A percentile compares a stretch with the other conserved stretches of the same genome.
phyloP scores from a whole-genome alignment of 2,113 vertebrate species.

The Ardeotis arabs region DNA sequence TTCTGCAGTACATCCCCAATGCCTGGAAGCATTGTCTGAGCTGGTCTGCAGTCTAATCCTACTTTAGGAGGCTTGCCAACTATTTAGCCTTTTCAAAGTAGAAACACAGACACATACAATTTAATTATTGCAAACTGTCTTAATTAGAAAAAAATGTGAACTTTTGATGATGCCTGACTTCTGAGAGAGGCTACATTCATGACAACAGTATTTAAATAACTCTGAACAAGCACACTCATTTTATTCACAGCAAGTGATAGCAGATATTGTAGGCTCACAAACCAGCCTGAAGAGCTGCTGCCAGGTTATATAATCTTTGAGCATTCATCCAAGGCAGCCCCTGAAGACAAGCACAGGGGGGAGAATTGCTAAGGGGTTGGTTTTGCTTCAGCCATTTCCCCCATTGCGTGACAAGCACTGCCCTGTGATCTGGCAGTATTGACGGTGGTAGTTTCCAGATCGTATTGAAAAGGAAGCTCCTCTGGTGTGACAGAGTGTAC shows the following conservation, averaged over 20 bases:
- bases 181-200: neutral
- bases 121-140: conserved; percentile 4
- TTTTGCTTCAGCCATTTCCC: neutral
- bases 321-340: conserved; percentile 25
- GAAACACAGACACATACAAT: neutral
- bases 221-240: neutral
- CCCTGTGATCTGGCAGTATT: neutral
- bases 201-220: neutral
- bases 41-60: conserved; percentile 65
- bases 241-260: neutral
- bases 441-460: neutral
- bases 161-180: neutral
- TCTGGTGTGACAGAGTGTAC: neutral
- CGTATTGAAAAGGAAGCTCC: neutral
- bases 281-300: conserved; percentile 36
- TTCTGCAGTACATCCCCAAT: conserved; percentile 50
- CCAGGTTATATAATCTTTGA: conserved; percentile 34
- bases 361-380: neutral
- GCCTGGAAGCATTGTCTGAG: conserved; percentile 73
- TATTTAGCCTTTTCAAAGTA: conserved; percentile 38
- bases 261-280: neutral
- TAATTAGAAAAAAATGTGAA: conserved; percentile 2
- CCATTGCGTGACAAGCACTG: neutral
- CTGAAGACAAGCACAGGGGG: neutral
- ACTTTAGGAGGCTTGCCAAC: conserved; percentile 53